These are phyloP conservation scores for Conomelus anceps DNA, from an alignment of 2,888 invertebrate species.

Conservation along the genomic window DNA sequence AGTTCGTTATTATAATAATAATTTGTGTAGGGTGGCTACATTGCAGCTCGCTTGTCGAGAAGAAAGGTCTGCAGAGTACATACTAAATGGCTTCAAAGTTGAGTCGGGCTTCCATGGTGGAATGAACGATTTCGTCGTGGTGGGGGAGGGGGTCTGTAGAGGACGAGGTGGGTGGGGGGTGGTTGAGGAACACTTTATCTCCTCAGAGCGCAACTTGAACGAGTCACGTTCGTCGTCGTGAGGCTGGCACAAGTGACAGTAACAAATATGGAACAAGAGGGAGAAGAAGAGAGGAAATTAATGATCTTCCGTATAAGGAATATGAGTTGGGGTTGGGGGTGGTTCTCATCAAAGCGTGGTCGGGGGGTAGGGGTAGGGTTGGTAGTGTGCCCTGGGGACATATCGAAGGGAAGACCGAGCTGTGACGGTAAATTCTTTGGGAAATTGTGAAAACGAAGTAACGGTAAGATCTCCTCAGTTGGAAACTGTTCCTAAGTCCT, in stretches of 20 bases:
- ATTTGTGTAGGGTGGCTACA: background rate
- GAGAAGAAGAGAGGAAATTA: background rate
- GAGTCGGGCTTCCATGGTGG: background rate
- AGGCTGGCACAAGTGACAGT: background rate
- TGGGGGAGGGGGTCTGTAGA: no score
- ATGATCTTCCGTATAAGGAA: background rate
- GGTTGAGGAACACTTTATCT: background rate
- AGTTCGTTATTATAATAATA: background rate
- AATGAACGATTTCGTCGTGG: background rate
- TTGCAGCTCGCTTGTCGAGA: background rate
- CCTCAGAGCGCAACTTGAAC: background rate
- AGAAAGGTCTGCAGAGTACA: background rate
- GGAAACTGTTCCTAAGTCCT: background rate
- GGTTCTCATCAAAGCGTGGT: background rate
- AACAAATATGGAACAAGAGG: background rate
- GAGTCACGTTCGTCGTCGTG: background rate
- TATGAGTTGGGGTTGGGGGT: background rate
- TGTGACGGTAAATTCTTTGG: background rate
- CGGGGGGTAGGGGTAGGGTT: background rate
- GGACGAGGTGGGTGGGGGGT: background rate
- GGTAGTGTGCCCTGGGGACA: background rate
- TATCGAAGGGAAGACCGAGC: background rate
- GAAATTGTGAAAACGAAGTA: background rate
- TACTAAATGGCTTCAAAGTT: background rate
- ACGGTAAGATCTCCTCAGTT: background rate